Base-by-base conservation (phyloP, 2,797 vertebrate genomes). In the Melanotaenia parkinsoni region DNA sequence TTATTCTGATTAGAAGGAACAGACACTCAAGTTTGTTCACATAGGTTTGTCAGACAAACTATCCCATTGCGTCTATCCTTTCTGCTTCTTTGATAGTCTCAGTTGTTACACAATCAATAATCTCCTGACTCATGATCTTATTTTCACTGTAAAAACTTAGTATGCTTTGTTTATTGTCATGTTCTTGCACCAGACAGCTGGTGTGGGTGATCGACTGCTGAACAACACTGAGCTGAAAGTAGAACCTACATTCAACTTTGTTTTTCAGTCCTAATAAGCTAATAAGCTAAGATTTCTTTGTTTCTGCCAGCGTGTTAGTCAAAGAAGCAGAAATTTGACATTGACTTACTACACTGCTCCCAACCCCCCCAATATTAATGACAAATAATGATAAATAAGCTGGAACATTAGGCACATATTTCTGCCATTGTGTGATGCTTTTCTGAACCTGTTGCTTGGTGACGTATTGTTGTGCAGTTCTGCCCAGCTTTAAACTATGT, bases 401-500 rank as follows among this genome's bases (percentile, higher is more conserved):
- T 6, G 12, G 24, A 28, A 47, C 28, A 63, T 63, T 63, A 32
- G 33, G 61, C 61, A 63, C 61, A 32, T 63, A 33, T 63, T 47
- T 30, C 26, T 47, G 26, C 5, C 53, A 53, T 22, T 51, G n/a
- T 26, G 20, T 4, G 3, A 57, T 69, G 32, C 4, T n/a, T 79
- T 65, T 67, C 13, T 24, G 20, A 50, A 28, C 33, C 58, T 72
- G 58, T 63, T 63, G 51, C 65, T 82, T 54, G 26, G 13, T 43
- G 69, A 50, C 40, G 7, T 64, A 28, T 67, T 35, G 26, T 54
- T 60, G 50, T 64, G 30, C 5, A 38, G 32, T 18, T 18, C 14
- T 22, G 14, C 63, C 43, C 38, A 38, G 3, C n/a, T 30, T 60
- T 71, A 59, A 81, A 74, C 58, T 50, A 40, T 74, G 63, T 63